Conservation (phyloP, 2,113 vertebrate species). For the Nesoenas mayeri region DNA sequence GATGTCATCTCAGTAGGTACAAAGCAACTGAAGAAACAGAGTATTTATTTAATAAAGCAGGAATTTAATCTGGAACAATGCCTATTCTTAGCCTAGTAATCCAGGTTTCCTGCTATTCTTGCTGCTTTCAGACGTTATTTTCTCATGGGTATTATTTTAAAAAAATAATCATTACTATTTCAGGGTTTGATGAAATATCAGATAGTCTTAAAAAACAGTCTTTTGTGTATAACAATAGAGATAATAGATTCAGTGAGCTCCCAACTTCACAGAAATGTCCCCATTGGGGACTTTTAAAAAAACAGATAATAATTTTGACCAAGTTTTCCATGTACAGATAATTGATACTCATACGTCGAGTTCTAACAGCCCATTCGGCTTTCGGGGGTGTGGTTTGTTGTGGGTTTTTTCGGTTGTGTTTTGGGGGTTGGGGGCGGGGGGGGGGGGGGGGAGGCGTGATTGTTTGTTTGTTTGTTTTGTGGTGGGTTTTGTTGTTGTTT, state of each 20-base stretch:
- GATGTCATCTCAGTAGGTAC: conserved; percentile 14
- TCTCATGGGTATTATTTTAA: background rate
- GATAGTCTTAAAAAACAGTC: background rate
- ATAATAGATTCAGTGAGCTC: conserved; percentile 1
- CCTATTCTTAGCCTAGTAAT: conserved; percentile 3
- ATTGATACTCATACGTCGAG: background rate
- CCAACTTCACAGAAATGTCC: background rate
- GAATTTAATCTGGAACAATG: conserved; percentile 38
- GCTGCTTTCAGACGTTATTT: background rate
- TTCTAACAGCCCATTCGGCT: background rate
- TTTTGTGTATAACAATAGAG: background rate
- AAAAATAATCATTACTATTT: conserved; percentile 39
- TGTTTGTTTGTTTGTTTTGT: background rate
- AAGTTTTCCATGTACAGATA: background rate
- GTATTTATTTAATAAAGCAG: conserved; percentile 2
- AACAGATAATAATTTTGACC: background rate
- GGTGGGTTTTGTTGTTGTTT: no score
- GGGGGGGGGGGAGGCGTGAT: no score
- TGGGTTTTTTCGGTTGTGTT: no score
- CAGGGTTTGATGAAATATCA: conserved; percentile 4
- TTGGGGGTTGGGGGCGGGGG: no score
- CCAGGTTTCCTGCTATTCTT: conserved; percentile 57
- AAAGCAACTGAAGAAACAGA: conserved; percentile 7
- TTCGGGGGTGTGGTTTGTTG: background rate
- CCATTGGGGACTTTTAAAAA: background rate